phyloP scores from a whole-genome alignment of 2,113 vertebrate species.

The Seriola aureovittata region DNA sequence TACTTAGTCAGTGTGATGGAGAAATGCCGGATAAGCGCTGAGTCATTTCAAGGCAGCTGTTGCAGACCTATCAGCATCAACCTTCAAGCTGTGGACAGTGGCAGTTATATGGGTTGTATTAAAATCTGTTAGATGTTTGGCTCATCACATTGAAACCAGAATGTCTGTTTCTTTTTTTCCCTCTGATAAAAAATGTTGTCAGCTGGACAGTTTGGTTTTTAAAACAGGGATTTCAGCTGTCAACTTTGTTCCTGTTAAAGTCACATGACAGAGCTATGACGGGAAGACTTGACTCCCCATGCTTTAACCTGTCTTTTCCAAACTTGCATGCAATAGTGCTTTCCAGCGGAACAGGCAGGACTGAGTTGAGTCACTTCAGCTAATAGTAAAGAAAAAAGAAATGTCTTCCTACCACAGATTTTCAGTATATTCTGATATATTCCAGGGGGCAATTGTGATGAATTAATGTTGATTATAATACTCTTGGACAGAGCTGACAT shows the following conservation, averaged over 20 bases:
- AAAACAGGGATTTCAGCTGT: neutral
- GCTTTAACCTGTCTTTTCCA: constrained; percentile 24
- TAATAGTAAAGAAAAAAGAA: neutral
- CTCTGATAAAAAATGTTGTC: neutral
- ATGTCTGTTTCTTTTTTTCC: neutral
- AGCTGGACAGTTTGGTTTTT: neutral
- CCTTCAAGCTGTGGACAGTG: neutral
- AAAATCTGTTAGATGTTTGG: constrained; percentile 6
- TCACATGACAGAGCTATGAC: constrained; percentile 69
- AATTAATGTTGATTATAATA: too few relatives aligned
- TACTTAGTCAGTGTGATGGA: constrained; percentile 9
- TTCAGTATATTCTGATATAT: too few relatives aligned
- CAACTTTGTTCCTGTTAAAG: constrained; percentile 64
- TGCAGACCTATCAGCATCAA: neutral
- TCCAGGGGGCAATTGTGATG: too few relatives aligned
- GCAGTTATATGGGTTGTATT: neutral
- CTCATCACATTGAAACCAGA: neutral
- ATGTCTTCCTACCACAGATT: too few relatives aligned
- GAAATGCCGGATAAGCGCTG: constrained; percentile 41
- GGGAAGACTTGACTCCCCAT: constrained; percentile 39
- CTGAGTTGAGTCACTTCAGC: neutral
- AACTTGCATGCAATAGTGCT: constrained; percentile 24
- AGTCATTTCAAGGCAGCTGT: constrained; percentile 22
- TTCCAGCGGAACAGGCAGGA: constrained; percentile 23
- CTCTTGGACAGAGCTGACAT: neutral